phyloP scores from a whole-genome alignment of 2,797 vertebrate species.

The Cossypha caffra region DNA sequence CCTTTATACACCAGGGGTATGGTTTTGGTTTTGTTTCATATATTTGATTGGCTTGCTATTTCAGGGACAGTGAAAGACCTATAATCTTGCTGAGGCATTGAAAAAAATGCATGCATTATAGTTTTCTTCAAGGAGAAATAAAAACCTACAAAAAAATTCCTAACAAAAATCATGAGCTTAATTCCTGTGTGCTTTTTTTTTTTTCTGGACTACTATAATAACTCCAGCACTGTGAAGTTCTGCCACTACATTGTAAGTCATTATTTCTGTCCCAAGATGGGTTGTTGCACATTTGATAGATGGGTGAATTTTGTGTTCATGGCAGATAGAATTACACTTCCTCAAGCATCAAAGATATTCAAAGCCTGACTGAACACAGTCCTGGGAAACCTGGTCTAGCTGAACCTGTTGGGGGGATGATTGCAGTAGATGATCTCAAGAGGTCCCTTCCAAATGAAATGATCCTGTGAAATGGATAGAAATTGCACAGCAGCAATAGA shows the following conservation, averaged over 20 bases:
- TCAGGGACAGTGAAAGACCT: background rate
- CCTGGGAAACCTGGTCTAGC: background rate
- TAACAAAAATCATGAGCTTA: background rate
- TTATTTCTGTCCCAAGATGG: background rate
- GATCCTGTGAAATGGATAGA: background rate
- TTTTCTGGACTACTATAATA: background rate
- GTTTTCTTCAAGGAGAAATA: background rate
- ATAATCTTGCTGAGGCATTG: background rate
- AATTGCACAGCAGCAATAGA: background rate
- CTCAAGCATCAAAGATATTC: background rate
- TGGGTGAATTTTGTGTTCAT: background rate
- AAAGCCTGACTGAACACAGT: background rate
- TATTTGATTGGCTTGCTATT: background rate
- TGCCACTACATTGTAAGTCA: background rate
- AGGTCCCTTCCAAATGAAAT: background rate
- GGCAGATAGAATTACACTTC: background rate
- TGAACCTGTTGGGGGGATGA: background rate
- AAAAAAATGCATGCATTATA: background rate
- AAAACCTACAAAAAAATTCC: background rate
- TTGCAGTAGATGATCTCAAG: background rate
- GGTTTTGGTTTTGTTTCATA: background rate
- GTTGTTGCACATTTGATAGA: background rate
- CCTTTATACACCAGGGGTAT: background rate
- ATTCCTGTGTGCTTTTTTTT: background rate
- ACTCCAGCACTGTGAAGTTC: background rate